A percentile compares a stretch with the other conserved stretches of the same genome.
Conservation (phyloP, 2,113 vertebrate genomes). For the Meriones unguiculatus region DNA sequence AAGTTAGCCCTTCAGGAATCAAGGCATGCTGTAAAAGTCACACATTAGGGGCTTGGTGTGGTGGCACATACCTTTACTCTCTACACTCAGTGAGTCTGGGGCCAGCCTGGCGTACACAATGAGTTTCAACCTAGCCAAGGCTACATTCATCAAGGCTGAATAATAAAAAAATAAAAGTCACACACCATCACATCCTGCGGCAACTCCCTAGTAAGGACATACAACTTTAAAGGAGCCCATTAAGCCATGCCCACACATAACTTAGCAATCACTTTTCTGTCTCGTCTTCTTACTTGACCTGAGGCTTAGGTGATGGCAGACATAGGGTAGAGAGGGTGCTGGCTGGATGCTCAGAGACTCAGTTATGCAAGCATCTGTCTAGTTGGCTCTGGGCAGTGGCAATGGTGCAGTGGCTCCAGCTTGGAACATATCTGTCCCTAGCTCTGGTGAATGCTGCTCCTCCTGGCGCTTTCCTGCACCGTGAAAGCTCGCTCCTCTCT, state of each 20-base stretch:
- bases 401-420: background rate
- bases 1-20: background rate
- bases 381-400: background rate
- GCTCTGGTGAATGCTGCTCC: background rate
- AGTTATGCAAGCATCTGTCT: background rate
- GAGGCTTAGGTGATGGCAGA: background rate
- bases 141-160: background rate
- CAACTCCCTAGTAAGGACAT: background rate
- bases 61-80: background rate
- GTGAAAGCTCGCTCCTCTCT: no score
- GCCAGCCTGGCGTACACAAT: background rate
- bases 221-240: background rate
- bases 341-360: background rate
- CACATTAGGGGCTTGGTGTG: background rate
- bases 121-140: background rate
- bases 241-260: no score
- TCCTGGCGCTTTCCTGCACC: background rate
- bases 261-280: background rate
- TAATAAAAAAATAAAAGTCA: background rate
- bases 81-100: background rate
- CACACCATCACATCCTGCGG: background rate
- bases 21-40: background rate
- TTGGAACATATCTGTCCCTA: no score
- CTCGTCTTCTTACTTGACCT: background rate
- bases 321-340: background rate